Conservation (phyloP, 2,888 invertebrate species). For the Dorcus parallelipipedus region DNA sequence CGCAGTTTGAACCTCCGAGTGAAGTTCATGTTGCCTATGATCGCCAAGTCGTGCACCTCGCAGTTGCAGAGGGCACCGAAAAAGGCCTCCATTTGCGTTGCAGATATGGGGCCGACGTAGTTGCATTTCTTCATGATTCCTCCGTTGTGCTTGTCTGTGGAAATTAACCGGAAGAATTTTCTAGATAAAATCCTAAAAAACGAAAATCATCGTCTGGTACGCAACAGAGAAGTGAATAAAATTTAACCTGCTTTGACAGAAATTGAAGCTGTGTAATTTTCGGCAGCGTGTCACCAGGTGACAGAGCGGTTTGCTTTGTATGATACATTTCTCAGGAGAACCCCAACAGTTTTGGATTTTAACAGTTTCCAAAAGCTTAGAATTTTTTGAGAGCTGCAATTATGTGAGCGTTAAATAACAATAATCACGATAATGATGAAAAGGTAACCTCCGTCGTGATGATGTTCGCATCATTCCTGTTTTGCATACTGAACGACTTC, state of each 20-base stretch:
- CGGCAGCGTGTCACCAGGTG: constrained; percentile 16
- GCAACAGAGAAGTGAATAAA: too few relatives aligned
- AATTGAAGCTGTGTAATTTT: too few relatives aligned
- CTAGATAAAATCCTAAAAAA: constrained; percentile 1
- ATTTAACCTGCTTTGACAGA: too few relatives aligned
- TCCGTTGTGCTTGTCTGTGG: constrained; percentile 11
- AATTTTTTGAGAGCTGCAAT: constrained; percentile 19
- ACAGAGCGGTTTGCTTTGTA: constrained; percentile 19
- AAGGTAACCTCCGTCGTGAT: constrained; percentile 12
- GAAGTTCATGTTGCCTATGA: constrained; percentile 17
- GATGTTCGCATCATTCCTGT: constrained; percentile 18
- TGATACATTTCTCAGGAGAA: constrained; percentile 10
- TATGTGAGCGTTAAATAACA: neutral
- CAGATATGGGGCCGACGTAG: constrained; percentile 21
- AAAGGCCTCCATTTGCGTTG: constrained; percentile 20
- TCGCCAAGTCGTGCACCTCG: constrained; percentile 21
- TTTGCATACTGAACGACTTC: constrained; percentile 11
- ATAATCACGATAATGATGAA: neutral
- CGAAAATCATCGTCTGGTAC: too few relatives aligned
- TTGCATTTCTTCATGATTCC: constrained; percentile 14
- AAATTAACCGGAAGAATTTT: constrained; percentile 22
- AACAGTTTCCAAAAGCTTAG: constrained; percentile 19
- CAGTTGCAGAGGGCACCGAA: constrained; percentile 16
- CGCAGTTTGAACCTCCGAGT: constrained; percentile 15
- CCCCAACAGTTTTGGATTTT: constrained; percentile 23